Evolutionary conservation across 2,888 invertebrate genomes (phyloP), one percentile per base, ranked within the genome.

Genomic region (Amphipyra berbera): DNA sequence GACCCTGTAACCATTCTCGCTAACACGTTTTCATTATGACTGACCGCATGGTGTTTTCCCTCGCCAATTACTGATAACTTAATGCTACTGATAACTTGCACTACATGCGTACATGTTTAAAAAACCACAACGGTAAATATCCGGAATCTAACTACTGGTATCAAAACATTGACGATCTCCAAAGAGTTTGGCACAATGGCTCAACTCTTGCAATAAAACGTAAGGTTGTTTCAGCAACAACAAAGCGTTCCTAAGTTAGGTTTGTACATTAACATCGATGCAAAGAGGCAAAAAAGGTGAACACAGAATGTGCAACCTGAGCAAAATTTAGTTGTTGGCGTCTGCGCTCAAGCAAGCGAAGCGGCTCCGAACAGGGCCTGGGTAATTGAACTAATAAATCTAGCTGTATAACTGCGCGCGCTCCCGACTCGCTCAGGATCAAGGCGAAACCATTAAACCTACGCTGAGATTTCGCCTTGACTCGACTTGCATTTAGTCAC

Each of bases 311-410:
- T 82, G 88, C 89, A 86, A 91, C 85, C 87, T 88, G 87, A 88
- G 86, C 87, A 81, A 88, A 93, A 92, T 91, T 89, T 89, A 90
- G 90, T 90, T 90, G 91, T 90, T 90, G 89, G 91, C 88, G 90
- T 90, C 89, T 89, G 88, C 87, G 88, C 81, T 87, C 89, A 88
- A 89, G 90, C 88, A 89, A 90, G 91, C 90, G 86, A 81, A 84
- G 88, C 89, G 85, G 80, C 83, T 86, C 81, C 82, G 88, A 90
- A 89, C 91, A 92, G 88, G 87, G 85, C 82, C 85, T 85, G 88
- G 92, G 90, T 94, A 94, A 94, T 94, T 94, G 94, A 94, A 93
- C 93, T 91, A 94, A 94, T 94, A 94, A 94, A 94, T 94, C 94
- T 93, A 89, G 89, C 85, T 88, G 83, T 87, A 90, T 89, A 88